A percentile compares a stretch with the other conserved stretches of the same genome.
Conservation (phyloP, 2,113 vertebrate species). For the Elanoides forficatus region DNA sequence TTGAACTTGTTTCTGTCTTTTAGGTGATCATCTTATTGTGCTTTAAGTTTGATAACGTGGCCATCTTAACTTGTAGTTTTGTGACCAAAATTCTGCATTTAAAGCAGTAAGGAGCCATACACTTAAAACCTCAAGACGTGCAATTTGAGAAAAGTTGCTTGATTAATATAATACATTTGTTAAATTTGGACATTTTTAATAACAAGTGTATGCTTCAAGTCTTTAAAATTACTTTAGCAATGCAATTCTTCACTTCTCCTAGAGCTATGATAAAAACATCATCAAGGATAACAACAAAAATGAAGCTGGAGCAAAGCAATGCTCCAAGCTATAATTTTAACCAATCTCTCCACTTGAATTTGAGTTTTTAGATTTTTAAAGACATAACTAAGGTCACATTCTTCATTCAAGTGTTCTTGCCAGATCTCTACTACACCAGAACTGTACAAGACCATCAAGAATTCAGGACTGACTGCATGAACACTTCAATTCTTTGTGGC, state of each 20-base stretch:
- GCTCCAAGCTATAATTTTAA: slow-evolving; percentile 2
- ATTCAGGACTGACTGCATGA: not conserved
- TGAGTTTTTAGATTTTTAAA: not conserved
- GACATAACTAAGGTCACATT: not conserved
- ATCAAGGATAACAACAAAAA: not conserved
- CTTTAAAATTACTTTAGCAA: slow-evolving; percentile 4
- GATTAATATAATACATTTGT: not conserved
- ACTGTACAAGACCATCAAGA: not conserved
- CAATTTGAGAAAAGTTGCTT: not conserved
- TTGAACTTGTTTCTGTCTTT: not conserved
- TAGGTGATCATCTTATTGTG: not conserved
- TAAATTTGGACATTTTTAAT: not conserved
- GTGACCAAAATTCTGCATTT: not conserved
- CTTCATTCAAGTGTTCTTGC: not conserved
- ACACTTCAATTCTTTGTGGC: not conserved
- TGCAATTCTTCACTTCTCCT: slow-evolving; percentile 16
- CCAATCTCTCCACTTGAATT: not conserved
- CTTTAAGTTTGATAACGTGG: not conserved
- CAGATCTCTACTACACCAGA: not conserved
- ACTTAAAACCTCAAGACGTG: not conserved
- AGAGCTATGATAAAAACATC: slow-evolving; percentile 25
- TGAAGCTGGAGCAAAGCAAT: not conserved
- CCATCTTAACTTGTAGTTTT: not conserved
- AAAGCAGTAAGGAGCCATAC: not conserved
- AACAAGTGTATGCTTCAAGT: not conserved